Evolutionary conservation across 2,113 vertebrate genomes (phyloP), one percentile per base, ranked within the genome.

Genomic region (Cynocephalus volans): DNA sequence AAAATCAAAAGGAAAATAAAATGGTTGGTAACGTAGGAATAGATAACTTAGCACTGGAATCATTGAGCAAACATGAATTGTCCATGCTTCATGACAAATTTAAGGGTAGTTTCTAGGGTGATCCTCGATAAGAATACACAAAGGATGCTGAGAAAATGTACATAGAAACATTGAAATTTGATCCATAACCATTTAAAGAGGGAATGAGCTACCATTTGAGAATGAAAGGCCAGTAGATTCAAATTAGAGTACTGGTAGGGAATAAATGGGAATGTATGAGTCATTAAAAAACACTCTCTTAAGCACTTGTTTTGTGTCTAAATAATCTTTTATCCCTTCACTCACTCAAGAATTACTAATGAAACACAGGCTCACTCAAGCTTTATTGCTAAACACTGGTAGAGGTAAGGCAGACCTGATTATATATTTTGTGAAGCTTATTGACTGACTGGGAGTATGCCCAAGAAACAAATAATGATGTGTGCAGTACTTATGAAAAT

Each of bases 371-470:
- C 1, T 90, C 0, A 41, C 41, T 81, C 70, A 90, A 70, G 26
- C 6, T 41, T 73, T 83, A 12, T 58, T 72, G 45, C 69, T 91
- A 70, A 77, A 41, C 15, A 17, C 33, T 84, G 33, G 19, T 67
- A 72, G 60, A 56, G 69, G 8, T 62, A 84, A 92, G 4, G 12
- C 18, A 72, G 11, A 33, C 10, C 8, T 52, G 84, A 73, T 56
- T 36, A n/a, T 3, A n/a, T 69, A 92, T 6, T 45, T 92, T 62
- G 62, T 24, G 58, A 75, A 85, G 18, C 8, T 52, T 58, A 60
- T 75, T 67, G 21, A 92, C 91, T 73, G 48, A 33, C 24, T 65
- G 48, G 76, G 72, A 97, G 72, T 72, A 88, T 8, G 72, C 88
- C 36, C 88, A 92, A 88, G 48, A 83, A 91, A 88, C 24, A 88